Conservation (phyloP, 2,797 vertebrate species). For the Peromyscus melanophrys region DNA sequence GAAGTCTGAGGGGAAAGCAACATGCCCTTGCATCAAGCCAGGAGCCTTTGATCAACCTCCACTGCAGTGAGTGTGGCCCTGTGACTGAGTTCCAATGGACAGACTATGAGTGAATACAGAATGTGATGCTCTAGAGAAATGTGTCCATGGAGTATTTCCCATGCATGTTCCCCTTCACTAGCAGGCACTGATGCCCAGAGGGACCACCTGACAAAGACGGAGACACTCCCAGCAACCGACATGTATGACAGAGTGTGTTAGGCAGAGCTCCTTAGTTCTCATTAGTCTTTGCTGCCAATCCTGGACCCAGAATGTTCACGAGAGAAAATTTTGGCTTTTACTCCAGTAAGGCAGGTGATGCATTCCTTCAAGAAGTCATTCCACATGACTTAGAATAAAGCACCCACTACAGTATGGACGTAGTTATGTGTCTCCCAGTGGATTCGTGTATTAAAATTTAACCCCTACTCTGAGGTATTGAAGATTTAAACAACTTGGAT, state of each 20-base stretch:
- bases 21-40: too few relatives aligned
- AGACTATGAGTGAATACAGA: neutral
- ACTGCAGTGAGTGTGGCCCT: neutral
- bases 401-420: neutral
- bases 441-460: neutral
- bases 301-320: neutral
- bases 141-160: neutral
- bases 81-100: neutral
- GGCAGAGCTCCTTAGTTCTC: too few relatives aligned
- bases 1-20: neutral
- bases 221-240: neutral
- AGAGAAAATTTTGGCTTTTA: neutral
- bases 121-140: neutral
- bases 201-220: neutral
- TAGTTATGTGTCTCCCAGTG: neutral
- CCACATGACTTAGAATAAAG: neutral
- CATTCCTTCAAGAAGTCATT: neutral
- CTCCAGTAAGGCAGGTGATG: neutral
- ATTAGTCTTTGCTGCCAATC: neutral
- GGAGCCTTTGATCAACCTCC: neutral
- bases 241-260: neutral
- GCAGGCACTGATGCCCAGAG: neutral
- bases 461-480: neutral
- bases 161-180: neutral
- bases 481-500: neutral